A percentile compares a stretch with the other conserved stretches of the same genome.
Conservation (phyloP, 1,140 invertebrate genomes). For the Drosophila busckii region DNA sequence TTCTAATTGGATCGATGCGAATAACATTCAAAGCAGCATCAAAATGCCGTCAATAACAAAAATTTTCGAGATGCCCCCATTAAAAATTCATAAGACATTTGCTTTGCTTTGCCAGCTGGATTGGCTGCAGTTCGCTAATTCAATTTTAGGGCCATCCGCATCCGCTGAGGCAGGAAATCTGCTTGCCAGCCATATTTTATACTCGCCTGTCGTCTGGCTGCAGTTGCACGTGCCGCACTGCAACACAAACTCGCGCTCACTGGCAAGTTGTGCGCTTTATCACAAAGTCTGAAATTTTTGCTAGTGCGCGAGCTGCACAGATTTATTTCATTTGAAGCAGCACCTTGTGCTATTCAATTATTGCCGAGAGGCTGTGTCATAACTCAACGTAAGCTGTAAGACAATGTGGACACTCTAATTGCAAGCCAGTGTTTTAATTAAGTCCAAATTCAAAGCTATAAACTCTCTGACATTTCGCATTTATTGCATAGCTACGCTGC, state of each 20-base stretch:
- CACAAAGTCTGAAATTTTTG: slow-evolving; percentile 56
- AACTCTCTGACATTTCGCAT: slow-evolving; percentile 23
- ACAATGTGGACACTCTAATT: background rate
- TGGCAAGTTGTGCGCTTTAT: slow-evolving; percentile 32
- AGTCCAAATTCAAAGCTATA: slow-evolving; percentile 38
- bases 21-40: slow-evolving; percentile 15
- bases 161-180: slow-evolving; percentile 29
- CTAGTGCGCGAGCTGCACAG: slow-evolving; percentile 44
- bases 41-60: background rate
- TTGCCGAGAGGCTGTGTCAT: slow-evolving; percentile 67
- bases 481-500: slow-evolving; percentile 34
- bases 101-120: slow-evolving; percentile 6
- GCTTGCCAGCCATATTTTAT: slow-evolving; percentile 58
- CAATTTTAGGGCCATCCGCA: slow-evolving; percentile 49
- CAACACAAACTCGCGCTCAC: slow-evolving; percentile 11
- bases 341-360: slow-evolving; percentile 49
- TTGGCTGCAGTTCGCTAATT: slow-evolving; percentile 53
- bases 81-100: slow-evolving; percentile 61
- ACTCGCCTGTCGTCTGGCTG: slow-evolving; percentile 57
- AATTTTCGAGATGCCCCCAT: slow-evolving; percentile 28
- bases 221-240: slow-evolving; percentile 60
- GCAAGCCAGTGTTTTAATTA: slow-evolving; percentile 55
- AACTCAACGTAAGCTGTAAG: slow-evolving; percentile 58
- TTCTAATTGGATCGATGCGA: slow-evolving; percentile 71
- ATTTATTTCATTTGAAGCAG: slow-evolving; percentile 74